phyloP scores from a whole-genome alignment of 1,140 invertebrate species.

The Pteromalus puparum region DNA sequence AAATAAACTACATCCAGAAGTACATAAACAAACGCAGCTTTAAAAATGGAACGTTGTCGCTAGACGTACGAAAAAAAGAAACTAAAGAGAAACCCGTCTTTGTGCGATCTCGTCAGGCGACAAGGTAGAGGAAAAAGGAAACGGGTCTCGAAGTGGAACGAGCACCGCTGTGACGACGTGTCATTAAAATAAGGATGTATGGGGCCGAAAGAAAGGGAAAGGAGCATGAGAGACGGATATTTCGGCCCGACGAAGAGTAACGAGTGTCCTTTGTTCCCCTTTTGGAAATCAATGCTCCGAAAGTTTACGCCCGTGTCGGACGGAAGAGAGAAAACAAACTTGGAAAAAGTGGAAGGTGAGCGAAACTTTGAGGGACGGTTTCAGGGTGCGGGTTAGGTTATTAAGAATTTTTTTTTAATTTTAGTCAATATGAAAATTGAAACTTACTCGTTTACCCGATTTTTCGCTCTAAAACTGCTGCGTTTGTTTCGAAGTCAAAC shows the following conservation, averaged over 20 bases:
- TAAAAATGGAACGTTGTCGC: background rate
- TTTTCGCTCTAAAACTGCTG: no score
- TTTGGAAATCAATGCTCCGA: conserved; percentile 29
- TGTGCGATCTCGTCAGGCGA: background rate
- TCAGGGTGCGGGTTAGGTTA: no score
- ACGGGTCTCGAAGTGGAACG: background rate
- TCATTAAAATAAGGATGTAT: conserved; percentile 44
- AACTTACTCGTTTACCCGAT: no score
- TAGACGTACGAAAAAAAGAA: background rate
- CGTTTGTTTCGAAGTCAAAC: no score
- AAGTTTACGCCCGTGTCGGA: background rate
- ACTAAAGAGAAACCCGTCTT: background rate
- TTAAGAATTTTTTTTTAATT: no score
- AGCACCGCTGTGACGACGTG: background rate
- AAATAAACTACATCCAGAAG: background rate
- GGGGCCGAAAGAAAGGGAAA: background rate
- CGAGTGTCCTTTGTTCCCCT: conserved; percentile 35
- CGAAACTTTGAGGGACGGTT: background rate
- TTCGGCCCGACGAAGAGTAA: conserved; percentile 34
- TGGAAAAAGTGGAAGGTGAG: no score
- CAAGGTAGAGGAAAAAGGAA: background rate
- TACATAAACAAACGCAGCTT: background rate
- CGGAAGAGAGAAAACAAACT: no score
- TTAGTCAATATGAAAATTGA: no score
- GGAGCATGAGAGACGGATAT: background rate